Evolutionary conservation across 2,888 invertebrate genomes (phyloP), one percentile per base, ranked within the genome.

Genomic region (Lasioglossum leucozonium): DNA sequence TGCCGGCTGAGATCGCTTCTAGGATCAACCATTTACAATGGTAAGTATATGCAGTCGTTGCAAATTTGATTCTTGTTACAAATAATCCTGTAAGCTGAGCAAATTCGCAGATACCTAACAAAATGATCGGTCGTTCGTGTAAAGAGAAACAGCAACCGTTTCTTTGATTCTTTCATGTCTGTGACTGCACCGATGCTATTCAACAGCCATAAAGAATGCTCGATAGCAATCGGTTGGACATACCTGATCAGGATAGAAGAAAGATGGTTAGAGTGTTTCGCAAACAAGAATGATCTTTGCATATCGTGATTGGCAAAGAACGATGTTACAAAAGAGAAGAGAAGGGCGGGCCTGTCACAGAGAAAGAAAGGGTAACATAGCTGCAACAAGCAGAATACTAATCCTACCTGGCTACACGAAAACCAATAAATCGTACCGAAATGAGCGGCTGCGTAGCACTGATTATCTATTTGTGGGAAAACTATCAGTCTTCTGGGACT

Each of bases 271-370:
- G 58, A 67, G n/a, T 18, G 47, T 71, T 40, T 40, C 44, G 72
- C 51, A 67, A 58, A 47, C 40, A 79, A 30, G 44, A 62, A 58
- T 37, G 73, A 22, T 40, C 58, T 62, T 62, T 62, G 58, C 58
- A 62, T 62, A 62, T 62, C 58, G 30, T 62, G 58, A 62, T 62
- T 30, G 58, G 58, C 30, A 62, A 62, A 22, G 34, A 65, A 34
- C 65, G 18, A 22, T 10, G 30, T 34, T 34, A 34, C 65, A 65
- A 34, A 65, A 65, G 65, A 65, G 65, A 34, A 65, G 58, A 62
- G 58, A 34, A 65, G 65, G 65, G 65, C 34, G 65, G 30, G 65
- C 65, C 34, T 18, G 34, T 65, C 30, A 6, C 26, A 16, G 22
- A 22, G 18, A 30, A 65, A 65, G 65, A 65, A 34, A 65, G 65